phyloP scores from a whole-genome alignment of 2,797 vertebrate species.

The Macrochelys suwanniensis region DNA sequence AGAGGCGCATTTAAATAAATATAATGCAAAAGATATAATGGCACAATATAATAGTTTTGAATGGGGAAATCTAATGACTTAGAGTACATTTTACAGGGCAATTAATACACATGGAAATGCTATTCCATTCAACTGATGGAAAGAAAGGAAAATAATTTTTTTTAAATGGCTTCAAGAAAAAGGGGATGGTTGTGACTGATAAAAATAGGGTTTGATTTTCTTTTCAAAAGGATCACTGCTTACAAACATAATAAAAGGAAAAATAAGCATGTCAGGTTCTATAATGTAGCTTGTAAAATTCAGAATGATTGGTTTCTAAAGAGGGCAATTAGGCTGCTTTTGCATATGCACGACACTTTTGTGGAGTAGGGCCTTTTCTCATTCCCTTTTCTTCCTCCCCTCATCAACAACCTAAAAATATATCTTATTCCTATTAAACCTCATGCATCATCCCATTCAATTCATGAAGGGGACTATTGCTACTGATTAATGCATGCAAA shows the following conservation, averaged over 20 bases:
- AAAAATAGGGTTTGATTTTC: conserved; percentile 86
- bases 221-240: conserved; percentile 83
- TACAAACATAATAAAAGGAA: conserved; percentile 84
- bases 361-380: conserved; percentile 64
- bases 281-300: conserved; percentile 82
- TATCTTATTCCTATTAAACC: conserved; percentile 6
- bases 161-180: conserved; percentile 46
- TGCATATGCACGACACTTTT: conserved; percentile 82
- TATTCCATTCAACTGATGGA: conserved; percentile 68
- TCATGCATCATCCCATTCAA: background rate
- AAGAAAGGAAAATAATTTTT: conserved; percentile 74
- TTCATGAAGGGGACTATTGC: background rate
- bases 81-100: conserved; percentile 82
- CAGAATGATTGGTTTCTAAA: conserved; percentile 83
- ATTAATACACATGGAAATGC: conserved; percentile 84
- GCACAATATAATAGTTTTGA: conserved; percentile 86
- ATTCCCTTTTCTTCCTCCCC: conserved; percentile 60
- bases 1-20: conserved; percentile 86
- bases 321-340: conserved; percentile 83
- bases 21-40: conserved; percentile 86
- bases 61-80: conserved; percentile 86
- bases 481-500: background rate
- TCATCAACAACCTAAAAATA: conserved; percentile 63
- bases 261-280: conserved; percentile 84
- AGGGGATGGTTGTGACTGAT: conserved; percentile 74